phyloP scores from a whole-genome alignment of 1,140 invertebrate species.

The Lamellibrachia luymesi region DNA sequence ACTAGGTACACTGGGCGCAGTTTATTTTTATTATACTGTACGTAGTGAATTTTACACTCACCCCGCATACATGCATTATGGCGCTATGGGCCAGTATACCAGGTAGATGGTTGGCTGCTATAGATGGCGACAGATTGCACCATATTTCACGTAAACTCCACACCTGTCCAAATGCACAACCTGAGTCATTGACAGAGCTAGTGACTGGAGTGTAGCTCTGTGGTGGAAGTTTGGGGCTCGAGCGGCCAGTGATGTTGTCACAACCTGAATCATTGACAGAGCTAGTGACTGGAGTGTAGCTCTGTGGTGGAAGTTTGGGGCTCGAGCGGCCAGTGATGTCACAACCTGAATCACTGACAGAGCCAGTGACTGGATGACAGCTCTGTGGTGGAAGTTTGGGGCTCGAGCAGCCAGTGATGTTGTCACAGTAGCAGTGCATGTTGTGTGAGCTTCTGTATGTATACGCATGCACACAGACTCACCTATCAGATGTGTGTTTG shows the following conservation, averaged over 20 bases:
- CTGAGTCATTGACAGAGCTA: not conserved
- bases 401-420: not conserved
- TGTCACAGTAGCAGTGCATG: not conserved
- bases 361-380: not conserved
- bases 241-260: not conserved
- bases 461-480: not conserved
- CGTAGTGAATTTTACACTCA: not conserved
- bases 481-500: not conserved
- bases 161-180: not conserved
- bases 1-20: not conserved
- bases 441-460: not conserved
- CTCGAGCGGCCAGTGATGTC: no score
- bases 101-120: no score
- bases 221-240: no score
- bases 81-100: no score
- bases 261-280: no score
- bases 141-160: not conserved
- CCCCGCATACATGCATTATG: no score
- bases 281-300: no score
- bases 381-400: no score
- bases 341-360: not conserved
- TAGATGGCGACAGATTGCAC: not conserved
- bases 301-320: no score
- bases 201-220: not conserved
- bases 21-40: not conserved